These are phyloP conservation scores for Nyctibius bracteatus DNA, from an alignment of 2,113 vertebrate species.

Conservation along the genomic window DNA sequence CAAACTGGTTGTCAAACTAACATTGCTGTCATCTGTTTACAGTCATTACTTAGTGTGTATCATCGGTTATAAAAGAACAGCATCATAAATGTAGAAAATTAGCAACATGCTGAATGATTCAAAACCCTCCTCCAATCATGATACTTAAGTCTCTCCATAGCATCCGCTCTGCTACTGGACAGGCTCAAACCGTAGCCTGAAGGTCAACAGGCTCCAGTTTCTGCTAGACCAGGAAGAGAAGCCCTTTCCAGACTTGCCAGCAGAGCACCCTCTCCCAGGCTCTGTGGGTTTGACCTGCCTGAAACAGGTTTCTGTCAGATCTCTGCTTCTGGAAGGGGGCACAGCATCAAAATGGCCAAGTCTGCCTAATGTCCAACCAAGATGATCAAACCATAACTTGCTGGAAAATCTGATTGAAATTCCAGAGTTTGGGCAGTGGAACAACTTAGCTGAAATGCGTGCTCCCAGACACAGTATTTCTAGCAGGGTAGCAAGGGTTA, in stretches of 20 bases:
- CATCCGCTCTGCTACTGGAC: background rate
- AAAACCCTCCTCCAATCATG: background rate
- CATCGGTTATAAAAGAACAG: background rate
- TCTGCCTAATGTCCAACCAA: background rate
- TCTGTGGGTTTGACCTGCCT: rapidly evolving
- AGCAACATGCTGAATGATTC: background rate
- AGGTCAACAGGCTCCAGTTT: background rate
- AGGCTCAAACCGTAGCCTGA: background rate
- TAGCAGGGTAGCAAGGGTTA: background rate
- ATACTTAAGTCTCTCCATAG: background rate
- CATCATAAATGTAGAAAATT: background rate
- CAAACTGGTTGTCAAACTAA: background rate
- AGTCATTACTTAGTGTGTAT: background rate
- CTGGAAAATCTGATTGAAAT: background rate
- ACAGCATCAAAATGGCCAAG: background rate
- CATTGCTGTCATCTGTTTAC: background rate
- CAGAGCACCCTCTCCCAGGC: background rate
- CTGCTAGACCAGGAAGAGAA: background rate
- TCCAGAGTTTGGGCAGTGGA: background rate
- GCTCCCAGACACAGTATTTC: background rate
- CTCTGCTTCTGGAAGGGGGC: background rate
- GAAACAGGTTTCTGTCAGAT: background rate
- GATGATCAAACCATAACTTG: background rate
- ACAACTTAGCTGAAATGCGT: background rate
- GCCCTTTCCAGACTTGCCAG: background rate